Evolutionary conservation across 1,140 invertebrate genomes (phyloP), one percentile per base, ranked within the genome.

Genomic region (Centruroides sculpturatus): DNA sequence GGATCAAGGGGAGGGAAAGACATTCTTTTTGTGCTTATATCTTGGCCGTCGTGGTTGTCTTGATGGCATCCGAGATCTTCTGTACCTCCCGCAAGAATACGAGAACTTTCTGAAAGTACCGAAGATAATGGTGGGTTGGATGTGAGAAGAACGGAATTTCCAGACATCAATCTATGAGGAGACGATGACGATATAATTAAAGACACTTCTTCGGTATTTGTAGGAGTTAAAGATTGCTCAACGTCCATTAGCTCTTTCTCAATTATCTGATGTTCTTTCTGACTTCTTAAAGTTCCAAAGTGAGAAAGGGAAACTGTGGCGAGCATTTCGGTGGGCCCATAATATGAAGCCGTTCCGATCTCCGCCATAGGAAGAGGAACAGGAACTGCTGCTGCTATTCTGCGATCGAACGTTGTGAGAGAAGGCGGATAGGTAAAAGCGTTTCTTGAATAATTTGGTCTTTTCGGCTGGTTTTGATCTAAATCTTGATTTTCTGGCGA

Each of bases 131-230:
- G 55, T 6, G 35, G n/a, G 12, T 51, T 13, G 23, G 50, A 51
- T 13, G 50, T 51, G 5, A 41, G 41, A 41, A 41, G 41, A 41
- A 41, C 41, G 5, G 41, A 41, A 41, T 41, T 41, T 41, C 41
- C 41, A 41, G 41, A 41, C 12, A 60, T 54, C 10, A n/a, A n/a
- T 35, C 59, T 55, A 12, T 46, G 54, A 41, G 58, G 56, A 49
- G 46, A 36, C 3, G 64, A 58, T 10, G 63, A 52, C 3, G 65
- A 62, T 5, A 68, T 68, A 59, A 67, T 62, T 12, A 64, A 54
- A 6, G 65, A 64, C 8, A 68, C 64, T 48, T 68, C 67, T 48
- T 67, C 66, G 4, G 64, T 68, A 56, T 63, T 64, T 3, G 61
- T 64, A 6, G 67, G 64, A 11, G 63, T 67, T 8, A 66, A 47